Conservation (phyloP, 2,797 vertebrate species). For the Mastacembelus armatus region DNA sequence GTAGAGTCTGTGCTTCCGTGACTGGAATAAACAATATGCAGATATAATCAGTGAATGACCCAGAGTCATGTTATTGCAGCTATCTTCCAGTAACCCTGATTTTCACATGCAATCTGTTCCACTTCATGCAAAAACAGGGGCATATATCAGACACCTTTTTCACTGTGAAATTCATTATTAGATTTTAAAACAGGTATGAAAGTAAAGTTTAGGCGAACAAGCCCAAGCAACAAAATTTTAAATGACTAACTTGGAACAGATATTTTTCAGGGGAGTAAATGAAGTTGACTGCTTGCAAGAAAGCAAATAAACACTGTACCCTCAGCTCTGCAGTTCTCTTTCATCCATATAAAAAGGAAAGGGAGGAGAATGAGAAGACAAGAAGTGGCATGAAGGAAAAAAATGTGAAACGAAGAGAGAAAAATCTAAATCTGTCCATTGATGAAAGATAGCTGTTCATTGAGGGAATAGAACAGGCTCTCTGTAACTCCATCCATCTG, state of each 20-base stretch:
- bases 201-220: neutral
- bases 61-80: constrained; percentile 35
- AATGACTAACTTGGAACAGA: neutral
- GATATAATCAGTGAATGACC: constrained; percentile 36
- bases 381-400: neutral
- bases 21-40: constrained; percentile 49
- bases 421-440: neutral
- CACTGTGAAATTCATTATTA: constrained; percentile 1
- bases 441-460: constrained; percentile 1
- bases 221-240: neutral
- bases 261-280: neutral
- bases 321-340: neutral
- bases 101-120: constrained; percentile 19
- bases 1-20: constrained; percentile 36
- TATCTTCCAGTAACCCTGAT: constrained; percentile 30
- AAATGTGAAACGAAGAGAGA: neutral
- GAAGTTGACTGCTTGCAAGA: neutral
- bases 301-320: neutral
- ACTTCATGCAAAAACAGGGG: neutral
- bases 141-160: neutral
- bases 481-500: constrained; percentile 9
- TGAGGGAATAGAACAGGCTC: constrained; percentile 16
- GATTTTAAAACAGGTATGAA: neutral
- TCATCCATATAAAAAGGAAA: constrained; percentile 3
- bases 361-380: neutral